Evolutionary conservation across 2,888 invertebrate species (phyloP).

Genomic region (Eulithis testata): DNA sequence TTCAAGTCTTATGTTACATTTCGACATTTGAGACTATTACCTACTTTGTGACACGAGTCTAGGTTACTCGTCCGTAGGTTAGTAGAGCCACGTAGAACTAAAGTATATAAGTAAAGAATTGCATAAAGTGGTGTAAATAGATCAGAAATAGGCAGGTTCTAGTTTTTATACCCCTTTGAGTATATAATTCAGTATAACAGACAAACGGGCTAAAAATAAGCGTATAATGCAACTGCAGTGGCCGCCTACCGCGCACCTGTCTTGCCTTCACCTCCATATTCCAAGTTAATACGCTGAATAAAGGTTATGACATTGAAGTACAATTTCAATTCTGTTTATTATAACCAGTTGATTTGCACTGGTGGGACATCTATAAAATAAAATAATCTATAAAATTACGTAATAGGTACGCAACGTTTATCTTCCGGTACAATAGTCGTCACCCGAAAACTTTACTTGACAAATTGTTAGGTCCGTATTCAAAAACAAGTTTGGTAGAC

Average conservation of each 20-base stretch:
- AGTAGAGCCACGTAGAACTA: conserved; percentile 18
- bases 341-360: not conserved
- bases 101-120: not conserved
- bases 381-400: not conserved
- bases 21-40: not conserved
- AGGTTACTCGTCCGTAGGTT: conserved; percentile 32
- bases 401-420: too few species aligned
- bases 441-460: too few species aligned
- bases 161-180: conserved; percentile 42
- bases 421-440: too few species aligned
- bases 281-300: conserved; percentile 32
- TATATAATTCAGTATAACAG: conserved; percentile 19
- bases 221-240: conserved; percentile 56
- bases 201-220: conserved; percentile 69
- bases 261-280: conserved; percentile 57
- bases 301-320: conserved; percentile 33
- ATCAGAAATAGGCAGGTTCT: conserved; percentile 44
- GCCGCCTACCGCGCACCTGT: conserved; percentile 66
- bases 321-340: conserved; percentile 17
- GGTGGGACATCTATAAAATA: not conserved
- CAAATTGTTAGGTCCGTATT: not conserved
- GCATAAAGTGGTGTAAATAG: conserved; percentile 4
- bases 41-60: conserved; percentile 8
- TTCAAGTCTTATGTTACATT: conserved; percentile 45
- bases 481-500: too few species aligned